Conservation (phyloP, 2,888 invertebrate genomes). For the Erpobdella octoculata region DNA sequence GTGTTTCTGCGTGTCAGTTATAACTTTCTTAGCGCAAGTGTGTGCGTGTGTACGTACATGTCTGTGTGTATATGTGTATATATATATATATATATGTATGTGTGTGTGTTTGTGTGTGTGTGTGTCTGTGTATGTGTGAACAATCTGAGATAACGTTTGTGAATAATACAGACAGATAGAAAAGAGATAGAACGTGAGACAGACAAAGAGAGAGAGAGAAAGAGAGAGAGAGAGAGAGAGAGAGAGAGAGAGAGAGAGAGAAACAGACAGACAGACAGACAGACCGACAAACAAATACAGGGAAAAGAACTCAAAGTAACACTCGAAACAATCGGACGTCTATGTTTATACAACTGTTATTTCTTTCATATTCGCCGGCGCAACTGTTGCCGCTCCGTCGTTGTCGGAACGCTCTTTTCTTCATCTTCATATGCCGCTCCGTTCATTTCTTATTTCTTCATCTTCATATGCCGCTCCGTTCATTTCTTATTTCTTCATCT, state of each 20-base stretch:
- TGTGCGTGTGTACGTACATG: no score
- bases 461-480: no score
- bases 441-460: no score
- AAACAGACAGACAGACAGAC: no score
- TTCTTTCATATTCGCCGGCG: not conserved
- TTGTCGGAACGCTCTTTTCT: no score
- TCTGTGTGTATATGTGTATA: not conserved
- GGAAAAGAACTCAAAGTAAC: not conserved
- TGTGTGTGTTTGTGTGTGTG: no score
- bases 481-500: no score
- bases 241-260: not conserved
- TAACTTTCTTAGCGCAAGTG: no score
- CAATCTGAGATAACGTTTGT: not conserved
- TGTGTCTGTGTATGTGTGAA: not conserved
- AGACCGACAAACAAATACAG: no score
- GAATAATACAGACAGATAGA: not conserved
- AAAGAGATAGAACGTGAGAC: not conserved
- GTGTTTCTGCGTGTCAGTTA: no score
- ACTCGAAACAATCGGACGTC: not conserved
- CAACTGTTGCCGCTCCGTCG: no score
- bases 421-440: no score
- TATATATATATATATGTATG: constrained; percentile 17
- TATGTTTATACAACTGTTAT: not conserved
- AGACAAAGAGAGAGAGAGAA: not conserved
- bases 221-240: constrained; percentile 6